Percentiles rank a stretch among this genome's conserved stretches.
Evolutionary conservation across 2,888 invertebrate species (phyloP).

Genomic region (Scelioninae gen. 2): DNA sequence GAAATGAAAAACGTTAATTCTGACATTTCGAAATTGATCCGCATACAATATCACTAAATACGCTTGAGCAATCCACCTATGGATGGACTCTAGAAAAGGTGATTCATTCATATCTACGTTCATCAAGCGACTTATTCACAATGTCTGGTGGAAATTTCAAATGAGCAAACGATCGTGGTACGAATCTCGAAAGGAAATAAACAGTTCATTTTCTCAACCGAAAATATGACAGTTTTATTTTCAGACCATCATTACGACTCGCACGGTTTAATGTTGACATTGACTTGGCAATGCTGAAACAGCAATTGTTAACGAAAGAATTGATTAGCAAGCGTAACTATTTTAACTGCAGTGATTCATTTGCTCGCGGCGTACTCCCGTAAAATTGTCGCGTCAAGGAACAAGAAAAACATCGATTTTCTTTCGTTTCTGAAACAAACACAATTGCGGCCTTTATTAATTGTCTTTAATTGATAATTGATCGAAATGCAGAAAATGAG

Average conservation of each 20-base stretch:
- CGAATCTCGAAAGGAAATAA: constrained; percentile 32
- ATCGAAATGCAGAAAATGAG: too few species aligned
- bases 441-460: too few species aligned
- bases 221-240: constrained; percentile 47
- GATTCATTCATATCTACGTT: constrained; percentile 43
- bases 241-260: constrained; percentile 40
- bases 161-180: constrained; percentile 27
- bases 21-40: too few species aligned
- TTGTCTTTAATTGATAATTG: too few species aligned
- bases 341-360: constrained; percentile 37
- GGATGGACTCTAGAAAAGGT: too few species aligned
- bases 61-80: too few species aligned
- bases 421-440: too few species aligned
- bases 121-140: constrained; percentile 35
- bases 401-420: background rate
- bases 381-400: background rate
- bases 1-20: constrained; percentile 10
- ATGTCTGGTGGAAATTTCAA: constrained; percentile 24
- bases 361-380: constrained; percentile 20
- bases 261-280: constrained; percentile 36
- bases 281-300: constrained; percentile 49
- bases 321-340: constrained; percentile 44
- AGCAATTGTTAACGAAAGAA: constrained; percentile 37
- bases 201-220: constrained; percentile 35
- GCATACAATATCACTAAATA: too few species aligned